Percentiles rank a stretch among this genome's conserved stretches.
Evolutionary conservation across 2,888 invertebrate species (phyloP).

Genomic region (Matsumyia berberina): DNA sequence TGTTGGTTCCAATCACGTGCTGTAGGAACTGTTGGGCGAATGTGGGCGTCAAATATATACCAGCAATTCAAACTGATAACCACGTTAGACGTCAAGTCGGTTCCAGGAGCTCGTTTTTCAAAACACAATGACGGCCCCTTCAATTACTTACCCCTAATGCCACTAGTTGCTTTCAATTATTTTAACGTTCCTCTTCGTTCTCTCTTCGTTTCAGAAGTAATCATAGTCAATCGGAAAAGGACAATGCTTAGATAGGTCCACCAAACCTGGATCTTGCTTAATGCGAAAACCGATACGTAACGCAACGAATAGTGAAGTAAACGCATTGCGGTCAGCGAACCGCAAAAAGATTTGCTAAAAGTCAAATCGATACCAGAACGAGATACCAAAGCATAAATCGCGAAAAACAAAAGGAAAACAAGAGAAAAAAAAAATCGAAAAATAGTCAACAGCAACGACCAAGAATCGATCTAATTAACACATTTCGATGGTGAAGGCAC

Average conservation of each 20-base stretch:
- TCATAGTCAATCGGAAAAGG: background rate
- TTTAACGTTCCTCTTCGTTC: background rate
- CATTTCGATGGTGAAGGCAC: constrained; percentile 74
- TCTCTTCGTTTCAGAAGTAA: constrained; percentile 44
- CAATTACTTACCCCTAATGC: too few relatives aligned
- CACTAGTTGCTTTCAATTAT: background rate
- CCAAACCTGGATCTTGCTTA: constrained; percentile 20
- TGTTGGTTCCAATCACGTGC: too few relatives aligned
- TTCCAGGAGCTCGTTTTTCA: too few relatives aligned
- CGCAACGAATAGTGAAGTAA: background rate
- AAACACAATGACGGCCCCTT: too few relatives aligned
- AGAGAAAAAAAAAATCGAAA: background rate
- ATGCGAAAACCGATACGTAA: constrained; percentile 8
- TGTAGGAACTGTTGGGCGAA: too few relatives aligned
- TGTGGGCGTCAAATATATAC: too few relatives aligned
- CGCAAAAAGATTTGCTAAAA: constrained; percentile 13
- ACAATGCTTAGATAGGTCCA: constrained; percentile 30
- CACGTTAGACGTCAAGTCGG: too few relatives aligned
- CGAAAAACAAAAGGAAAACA: constrained; percentile 9
- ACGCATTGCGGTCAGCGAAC: background rate
- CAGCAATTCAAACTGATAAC: too few relatives aligned
- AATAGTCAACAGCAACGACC: constrained; percentile 6
- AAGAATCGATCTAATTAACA: constrained; percentile 48
- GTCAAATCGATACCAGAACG: constrained; percentile 29
- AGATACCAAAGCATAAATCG: background rate